These are phyloP conservation scores for Amorpha juglandis DNA, from an alignment of 2,888 invertebrate species.

Conservation along the genomic window DNA sequence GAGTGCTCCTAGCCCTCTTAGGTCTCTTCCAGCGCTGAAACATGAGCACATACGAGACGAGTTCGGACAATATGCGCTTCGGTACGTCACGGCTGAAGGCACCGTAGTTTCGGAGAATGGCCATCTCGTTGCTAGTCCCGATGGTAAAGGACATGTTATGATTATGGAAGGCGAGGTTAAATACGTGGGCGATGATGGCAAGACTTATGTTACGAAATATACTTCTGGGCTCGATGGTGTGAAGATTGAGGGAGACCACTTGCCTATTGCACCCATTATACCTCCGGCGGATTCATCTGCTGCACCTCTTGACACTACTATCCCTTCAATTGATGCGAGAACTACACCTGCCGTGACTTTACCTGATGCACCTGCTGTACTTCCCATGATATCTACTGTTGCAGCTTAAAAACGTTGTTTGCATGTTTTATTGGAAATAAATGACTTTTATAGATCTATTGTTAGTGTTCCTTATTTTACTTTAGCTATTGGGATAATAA, in stretches of 20 bases:
- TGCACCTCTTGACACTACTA: neutral
- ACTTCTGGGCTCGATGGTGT: conserved; percentile 58
- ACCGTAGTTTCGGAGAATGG: conserved; percentile 59
- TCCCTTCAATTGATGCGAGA: neutral
- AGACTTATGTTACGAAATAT: conserved; percentile 62
- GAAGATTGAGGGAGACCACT: conserved; percentile 54
- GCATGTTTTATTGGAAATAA: neutral
- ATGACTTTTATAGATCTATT: neutral
- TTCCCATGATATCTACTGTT: neutral
- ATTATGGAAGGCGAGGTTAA: conserved; percentile 60
- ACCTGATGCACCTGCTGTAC: neutral
- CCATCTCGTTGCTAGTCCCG: conserved; percentile 51
- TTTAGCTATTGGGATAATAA: neutral
- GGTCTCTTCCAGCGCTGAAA: conserved; percentile 50
- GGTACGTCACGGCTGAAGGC: conserved; percentile 63
- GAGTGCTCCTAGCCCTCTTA: conserved; percentile 38
- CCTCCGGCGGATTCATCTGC: neutral
- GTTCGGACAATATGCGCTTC: conserved; percentile 57
- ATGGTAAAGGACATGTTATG: conserved; percentile 52
- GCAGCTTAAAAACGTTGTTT: neutral
- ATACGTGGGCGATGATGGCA: conserved; percentile 62
- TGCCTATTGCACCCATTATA: conserved; percentile 41
- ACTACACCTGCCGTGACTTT: neutral
- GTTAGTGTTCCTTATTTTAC: neutral
- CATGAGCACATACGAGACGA: conserved; percentile 58